phyloP scores from a whole-genome alignment of 1,140 invertebrate species.

The Amphibalanus amphitrite region DNA sequence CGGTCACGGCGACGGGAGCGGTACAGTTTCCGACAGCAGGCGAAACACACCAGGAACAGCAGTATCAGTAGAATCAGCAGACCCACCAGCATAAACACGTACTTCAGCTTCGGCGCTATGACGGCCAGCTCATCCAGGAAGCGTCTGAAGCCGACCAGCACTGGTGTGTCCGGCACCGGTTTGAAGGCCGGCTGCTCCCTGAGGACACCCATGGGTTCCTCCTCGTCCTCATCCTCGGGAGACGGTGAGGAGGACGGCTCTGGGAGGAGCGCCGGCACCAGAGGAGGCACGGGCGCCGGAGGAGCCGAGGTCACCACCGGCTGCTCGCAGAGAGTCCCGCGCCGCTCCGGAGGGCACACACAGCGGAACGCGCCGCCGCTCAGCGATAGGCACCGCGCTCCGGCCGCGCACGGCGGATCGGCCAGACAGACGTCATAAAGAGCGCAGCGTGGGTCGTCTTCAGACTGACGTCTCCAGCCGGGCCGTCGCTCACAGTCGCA shows the following conservation, averaged over 20 bases:
- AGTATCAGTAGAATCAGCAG: neutral
- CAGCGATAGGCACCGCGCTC: neutral
- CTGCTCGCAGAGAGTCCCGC: neutral
- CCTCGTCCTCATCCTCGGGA: neutral
- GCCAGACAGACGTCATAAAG: neutral
- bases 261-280: neutral
- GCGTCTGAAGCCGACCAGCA: neutral
- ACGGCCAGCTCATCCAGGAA: neutral
- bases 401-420: neutral
- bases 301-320: neutral
- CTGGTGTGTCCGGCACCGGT: neutral
- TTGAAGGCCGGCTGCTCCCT: neutral
- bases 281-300: no score
- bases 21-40: neutral
- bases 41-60: neutral
- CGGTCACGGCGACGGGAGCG: neutral
- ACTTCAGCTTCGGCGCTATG: neutral
- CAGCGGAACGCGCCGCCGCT: neutral
- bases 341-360: neutral
- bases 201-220: neutral
- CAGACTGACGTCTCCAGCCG: neutral
- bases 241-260: neutral
- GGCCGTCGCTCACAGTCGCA: constrained; percentile 2
- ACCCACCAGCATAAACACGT: neutral
- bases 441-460: neutral